These are phyloP conservation scores for Arctia plantaginis DNA, from an alignment of 2,888 invertebrate species.

Conservation along the genomic window DNA sequence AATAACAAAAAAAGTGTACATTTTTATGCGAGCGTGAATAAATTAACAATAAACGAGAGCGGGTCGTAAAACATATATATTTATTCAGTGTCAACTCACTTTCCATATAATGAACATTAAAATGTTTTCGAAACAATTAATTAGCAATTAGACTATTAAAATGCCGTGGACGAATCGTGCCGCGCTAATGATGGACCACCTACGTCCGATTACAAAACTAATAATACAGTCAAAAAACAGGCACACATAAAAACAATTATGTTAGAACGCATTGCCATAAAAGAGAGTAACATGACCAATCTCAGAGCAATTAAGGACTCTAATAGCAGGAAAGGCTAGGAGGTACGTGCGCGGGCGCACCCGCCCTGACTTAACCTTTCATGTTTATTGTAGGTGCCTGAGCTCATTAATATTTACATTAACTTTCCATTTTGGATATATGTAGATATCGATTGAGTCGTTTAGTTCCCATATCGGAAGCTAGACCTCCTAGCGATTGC, in stretches of 20 bases:
- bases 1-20: conserved; percentile 29
- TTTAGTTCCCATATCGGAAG: conserved; percentile 30
- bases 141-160: conserved; percentile 69
- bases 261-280: conserved; percentile 84
- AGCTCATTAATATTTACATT: conserved; percentile 49
- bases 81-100: conserved; percentile 51
- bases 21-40: conserved; percentile 40
- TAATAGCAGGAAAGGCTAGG: conserved; percentile 82
- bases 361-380: conserved; percentile 48
- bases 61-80: conserved; percentile 43
- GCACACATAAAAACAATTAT: conserved; percentile 84
- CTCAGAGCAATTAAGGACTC: conserved; percentile 81
- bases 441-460: conserved; percentile 29
- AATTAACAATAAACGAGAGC: conserved; percentile 44
- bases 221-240: conserved; percentile 78
- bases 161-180: conserved; percentile 69
- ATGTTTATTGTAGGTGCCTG: conserved; percentile 62
- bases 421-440: conserved; percentile 41
- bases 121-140: conserved; percentile 57
- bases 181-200: conserved; percentile 79
- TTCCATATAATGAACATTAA: conserved; percentile 47
- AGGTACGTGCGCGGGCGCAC: conserved; percentile 64
- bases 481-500: conserved; percentile 13
- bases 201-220: conserved; percentile 73
- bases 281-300: conserved; percentile 82